Conservation (phyloP, 2,797 vertebrate genomes). For the Delichon dasypus region DNA sequence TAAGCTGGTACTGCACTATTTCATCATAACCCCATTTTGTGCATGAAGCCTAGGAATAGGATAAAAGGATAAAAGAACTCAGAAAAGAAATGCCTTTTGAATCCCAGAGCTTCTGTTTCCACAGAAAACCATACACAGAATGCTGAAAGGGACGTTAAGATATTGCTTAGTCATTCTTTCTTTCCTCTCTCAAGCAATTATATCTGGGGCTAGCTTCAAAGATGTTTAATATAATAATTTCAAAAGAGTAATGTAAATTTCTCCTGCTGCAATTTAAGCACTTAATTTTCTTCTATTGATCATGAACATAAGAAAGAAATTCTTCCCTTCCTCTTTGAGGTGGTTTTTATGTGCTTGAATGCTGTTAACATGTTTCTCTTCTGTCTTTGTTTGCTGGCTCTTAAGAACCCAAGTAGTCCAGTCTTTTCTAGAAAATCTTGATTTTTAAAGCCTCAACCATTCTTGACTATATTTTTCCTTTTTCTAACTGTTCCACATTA, state of each 20-base stretch:
- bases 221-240: not conserved
- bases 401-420: not conserved
- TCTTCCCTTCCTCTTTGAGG: not conserved
- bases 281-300: not conserved
- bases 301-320: not conserved
- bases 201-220: not conserved
- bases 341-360: not conserved
- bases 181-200: not conserved
- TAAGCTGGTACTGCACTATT: not conserved
- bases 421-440: not conserved
- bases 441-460: not conserved
- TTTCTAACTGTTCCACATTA: not conserved
- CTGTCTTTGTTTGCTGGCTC: not conserved
- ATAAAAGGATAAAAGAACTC: not conserved
- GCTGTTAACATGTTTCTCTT: not conserved
- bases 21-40: not conserved
- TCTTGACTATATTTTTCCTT: not conserved
- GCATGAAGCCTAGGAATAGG: not conserved
- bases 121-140: not conserved
- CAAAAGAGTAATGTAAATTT: not conserved
- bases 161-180: not conserved
- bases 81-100: not conserved
- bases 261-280: not conserved
- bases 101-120: not conserved
- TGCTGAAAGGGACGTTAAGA: not conserved